These are phyloP conservation scores for Hypomecis punctinalis DNA, from an alignment of 2,888 invertebrate genomes.

Conservation along the genomic window DNA sequence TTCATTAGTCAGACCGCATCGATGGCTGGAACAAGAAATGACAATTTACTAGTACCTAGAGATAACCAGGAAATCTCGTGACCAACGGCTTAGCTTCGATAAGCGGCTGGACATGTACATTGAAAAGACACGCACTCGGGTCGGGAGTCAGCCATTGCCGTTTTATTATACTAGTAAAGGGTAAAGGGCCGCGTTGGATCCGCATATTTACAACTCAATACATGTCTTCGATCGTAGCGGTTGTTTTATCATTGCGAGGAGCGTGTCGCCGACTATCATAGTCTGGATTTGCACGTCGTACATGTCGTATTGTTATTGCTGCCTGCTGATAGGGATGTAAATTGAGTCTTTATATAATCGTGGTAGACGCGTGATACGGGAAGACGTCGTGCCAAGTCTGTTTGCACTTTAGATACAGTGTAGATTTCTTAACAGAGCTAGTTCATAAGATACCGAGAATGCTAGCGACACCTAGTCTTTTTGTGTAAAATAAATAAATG, in stretches of 20 bases:
- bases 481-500: slow-evolving; percentile 62
- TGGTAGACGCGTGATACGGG: not conserved
- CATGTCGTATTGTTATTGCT: slow-evolving; percentile 6
- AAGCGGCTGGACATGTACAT: slow-evolving; percentile 59
- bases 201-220: slow-evolving; percentile 61
- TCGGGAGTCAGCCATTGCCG: slow-evolving; percentile 50
- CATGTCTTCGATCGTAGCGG: slow-evolving; percentile 51
- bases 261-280: slow-evolving; percentile 25
- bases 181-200: slow-evolving; percentile 47
- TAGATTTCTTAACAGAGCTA: slow-evolving; percentile 8
- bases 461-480: slow-evolving; percentile 11
- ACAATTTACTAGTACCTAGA: slow-evolving; percentile 59
- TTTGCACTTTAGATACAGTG: slow-evolving; percentile 10
- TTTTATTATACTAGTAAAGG: slow-evolving; percentile 48
- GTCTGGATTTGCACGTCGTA: slow-evolving; percentile 12
- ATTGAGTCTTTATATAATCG: slow-evolving; percentile 2
- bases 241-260: slow-evolving; percentile 47
- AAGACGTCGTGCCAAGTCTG: slow-evolving; percentile 11
- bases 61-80: slow-evolving; percentile 68
- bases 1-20: slow-evolving; percentile 93
- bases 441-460: slow-evolving; percentile 19
- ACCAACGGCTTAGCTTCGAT: slow-evolving; percentile 59
- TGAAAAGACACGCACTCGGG: slow-evolving; percentile 57
- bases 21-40: slow-evolving; percentile 87
- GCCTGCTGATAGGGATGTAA: slow-evolving; percentile 9